These are phyloP conservation scores for Podargus strigoides DNA, from an alignment of 2,797 vertebrate genomes.

Conservation along the genomic window DNA sequence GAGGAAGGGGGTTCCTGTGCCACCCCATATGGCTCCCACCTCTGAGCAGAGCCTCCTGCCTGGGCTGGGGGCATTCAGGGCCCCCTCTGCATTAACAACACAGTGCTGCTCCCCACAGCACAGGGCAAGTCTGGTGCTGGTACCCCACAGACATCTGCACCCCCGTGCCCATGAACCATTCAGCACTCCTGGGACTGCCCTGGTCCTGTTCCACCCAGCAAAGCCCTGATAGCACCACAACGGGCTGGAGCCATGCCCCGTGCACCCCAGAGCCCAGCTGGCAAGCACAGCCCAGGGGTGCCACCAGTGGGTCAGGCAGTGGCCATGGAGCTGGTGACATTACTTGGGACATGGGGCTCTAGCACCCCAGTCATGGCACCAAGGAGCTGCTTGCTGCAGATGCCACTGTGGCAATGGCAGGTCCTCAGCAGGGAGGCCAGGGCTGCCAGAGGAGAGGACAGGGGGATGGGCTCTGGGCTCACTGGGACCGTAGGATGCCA, in stretches of 20 bases:
- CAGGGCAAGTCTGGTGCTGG: background rate
- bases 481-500: fast-evolving
- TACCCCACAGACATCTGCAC: fast-evolving
- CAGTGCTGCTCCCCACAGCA: background rate
- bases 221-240: fast-evolving
- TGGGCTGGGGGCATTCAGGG: background rate
- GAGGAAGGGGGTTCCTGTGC: background rate
- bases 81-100: background rate
- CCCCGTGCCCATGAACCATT: background rate
- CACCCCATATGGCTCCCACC: background rate
- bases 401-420: background rate
- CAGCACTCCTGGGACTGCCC: background rate
- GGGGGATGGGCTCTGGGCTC: background rate
- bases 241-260: fast-evolving
- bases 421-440: background rate
- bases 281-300: background rate
- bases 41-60: background rate
- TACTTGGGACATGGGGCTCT: background rate
- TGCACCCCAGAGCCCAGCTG: fast-evolving
- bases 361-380: background rate
- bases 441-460: fast-evolving
- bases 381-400: background rate
- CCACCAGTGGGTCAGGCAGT: background rate
- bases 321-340: fast-evolving
- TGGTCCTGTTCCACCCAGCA: background rate